Evolutionary conservation across 2,888 invertebrate genomes (phyloP), one percentile per base, ranked within the genome.

Genomic region (Parthenolecanium corni): DNA sequence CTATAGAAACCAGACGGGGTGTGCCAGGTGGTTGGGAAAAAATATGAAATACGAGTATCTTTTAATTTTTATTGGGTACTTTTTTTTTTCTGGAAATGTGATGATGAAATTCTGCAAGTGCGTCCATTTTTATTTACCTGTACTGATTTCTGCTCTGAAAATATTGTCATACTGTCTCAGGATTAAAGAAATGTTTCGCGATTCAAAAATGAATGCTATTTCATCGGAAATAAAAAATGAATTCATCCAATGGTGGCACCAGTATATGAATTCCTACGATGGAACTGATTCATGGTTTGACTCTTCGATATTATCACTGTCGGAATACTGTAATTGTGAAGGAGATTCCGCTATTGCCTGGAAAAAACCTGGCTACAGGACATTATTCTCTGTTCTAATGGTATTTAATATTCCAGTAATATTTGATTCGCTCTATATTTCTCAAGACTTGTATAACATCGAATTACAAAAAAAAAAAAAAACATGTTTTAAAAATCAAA

Each of bases 261-360:
- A 72, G 65, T 74, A 73, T 66, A 73, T 76, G 65, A 74, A 74
- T 67, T 73, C 74, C 6, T 70, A 77, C 71, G 78, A 86, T 74
- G 79, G 83, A 57, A 75, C 84, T 67, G 78, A 80, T 75, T 72
- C 80, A 72, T 75, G 88, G 81, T 75, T 79, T 74, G 77, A 83
- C 47, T 79, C 86, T 52, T 87, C 89, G 0, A 77, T 83, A 0
- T 75, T 74, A 65, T 82, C 83, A 0, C 74, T 82, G 40, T 72
- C 77, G 1, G 80, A 83, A 66, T 84, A 82, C 70, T 77, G 81
- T 79, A 73, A 75, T 0, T 86, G 86, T 70, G 81, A 83, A 11
- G 90, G 90, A 0, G 82, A 87, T 70, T 74, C 75, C n/a, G 72
- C 82, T 68, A 74, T 85, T 3, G 81, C 84, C 69, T 91, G 88